Conservation (phyloP, 2,113 vertebrate species). For the Ceyx cyanopectus region DNA sequence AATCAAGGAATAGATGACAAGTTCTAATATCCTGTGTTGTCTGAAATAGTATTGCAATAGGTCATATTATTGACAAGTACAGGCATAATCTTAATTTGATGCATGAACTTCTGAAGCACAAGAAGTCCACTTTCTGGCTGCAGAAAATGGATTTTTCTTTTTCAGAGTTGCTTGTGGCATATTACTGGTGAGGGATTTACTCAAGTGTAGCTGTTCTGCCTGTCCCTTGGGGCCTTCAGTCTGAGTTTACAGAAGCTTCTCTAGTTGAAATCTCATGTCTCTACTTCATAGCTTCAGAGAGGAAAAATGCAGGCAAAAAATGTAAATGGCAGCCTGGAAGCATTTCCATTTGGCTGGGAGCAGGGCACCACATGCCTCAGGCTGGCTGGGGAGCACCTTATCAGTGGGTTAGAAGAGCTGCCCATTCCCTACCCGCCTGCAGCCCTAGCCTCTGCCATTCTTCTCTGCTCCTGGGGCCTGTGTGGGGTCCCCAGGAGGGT, state of each 20-base stretch:
- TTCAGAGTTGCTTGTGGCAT: background rate
- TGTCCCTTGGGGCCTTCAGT: rapidly evolving
- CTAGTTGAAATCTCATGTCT: background rate
- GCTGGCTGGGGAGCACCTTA: background rate
- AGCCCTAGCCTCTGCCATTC: background rate
- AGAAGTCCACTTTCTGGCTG: rapidly evolving
- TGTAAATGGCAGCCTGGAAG: background rate
- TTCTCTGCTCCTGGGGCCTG: background rate
- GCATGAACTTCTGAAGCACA: background rate
- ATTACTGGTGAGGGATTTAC: background rate
- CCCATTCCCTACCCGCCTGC: background rate
- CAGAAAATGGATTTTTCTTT: rapidly evolving
- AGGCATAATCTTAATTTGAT: background rate
- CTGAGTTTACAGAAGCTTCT: background rate
- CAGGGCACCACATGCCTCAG: rapidly evolving
- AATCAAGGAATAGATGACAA: background rate
- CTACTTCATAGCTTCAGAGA: background rate
- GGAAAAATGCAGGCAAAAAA: background rate
- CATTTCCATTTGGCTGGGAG: background rate
- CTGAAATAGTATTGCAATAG: background rate
- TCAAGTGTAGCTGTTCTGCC: rapidly evolving
- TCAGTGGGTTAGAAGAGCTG: background rate
- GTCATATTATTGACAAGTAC: background rate
- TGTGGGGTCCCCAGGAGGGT: rapidly evolving
- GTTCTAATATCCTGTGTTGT: background rate